Percentiles rank a stretch among this genome's conserved stretches.
phyloP scores from a whole-genome alignment of 2,113 vertebrate genomes.

The Semnornis frantzii region DNA sequence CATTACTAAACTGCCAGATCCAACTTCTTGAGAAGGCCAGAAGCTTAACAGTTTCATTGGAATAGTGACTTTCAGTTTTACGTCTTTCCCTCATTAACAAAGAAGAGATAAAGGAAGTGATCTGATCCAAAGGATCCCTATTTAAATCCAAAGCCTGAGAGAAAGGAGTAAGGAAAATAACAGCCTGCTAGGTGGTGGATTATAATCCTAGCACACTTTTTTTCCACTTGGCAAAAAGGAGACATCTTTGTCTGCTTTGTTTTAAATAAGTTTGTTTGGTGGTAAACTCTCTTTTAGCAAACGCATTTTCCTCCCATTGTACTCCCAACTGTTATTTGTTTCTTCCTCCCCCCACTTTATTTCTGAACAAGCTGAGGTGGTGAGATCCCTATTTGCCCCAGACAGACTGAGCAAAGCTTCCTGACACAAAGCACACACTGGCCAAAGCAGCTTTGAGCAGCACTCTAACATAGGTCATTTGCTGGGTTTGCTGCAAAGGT shows the following conservation, averaged over 20 bases:
- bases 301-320: neutral
- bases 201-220: neutral
- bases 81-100: neutral
- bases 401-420: neutral
- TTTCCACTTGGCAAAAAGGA: neutral
- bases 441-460: neutral
- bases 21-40: neutral
- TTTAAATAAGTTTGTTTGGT: neutral
- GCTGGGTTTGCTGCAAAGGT: neutral
- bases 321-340: neutral
- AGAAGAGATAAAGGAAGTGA: neutral
- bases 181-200: neutral
- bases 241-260: neutral
- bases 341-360: neutral
- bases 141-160: neutral
- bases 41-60: neutral
- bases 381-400: neutral
- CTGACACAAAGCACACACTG: rapidly evolving
- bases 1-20: neutral
- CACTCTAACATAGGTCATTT: rapidly evolving
- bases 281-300: neutral
- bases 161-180: neutral
- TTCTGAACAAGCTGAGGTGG: neutral
- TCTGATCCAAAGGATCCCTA: neutral
- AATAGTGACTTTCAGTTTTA: neutral